Base-by-base conservation (phyloP, 2,113 vertebrate species). In the Calonectris borealis region DNA sequence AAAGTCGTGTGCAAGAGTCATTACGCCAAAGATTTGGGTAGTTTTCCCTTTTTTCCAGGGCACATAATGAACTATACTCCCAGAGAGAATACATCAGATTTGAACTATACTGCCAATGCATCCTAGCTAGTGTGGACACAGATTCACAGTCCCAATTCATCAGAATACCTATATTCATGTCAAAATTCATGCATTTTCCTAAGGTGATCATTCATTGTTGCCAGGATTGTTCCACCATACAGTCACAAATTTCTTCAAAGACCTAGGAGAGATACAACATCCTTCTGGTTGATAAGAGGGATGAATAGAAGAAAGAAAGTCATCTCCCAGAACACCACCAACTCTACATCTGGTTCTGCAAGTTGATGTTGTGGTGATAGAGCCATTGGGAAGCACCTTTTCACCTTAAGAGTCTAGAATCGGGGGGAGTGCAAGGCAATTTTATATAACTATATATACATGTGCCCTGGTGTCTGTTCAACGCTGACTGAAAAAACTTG, bases 321-420 rank as follows among this genome's bases (percentile, higher is more conserved):
- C 2, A 34, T 42, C 12, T 62, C 24, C 22, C 44, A 60, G 22
- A 76, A 31, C 11, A 65, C 4, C 31, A 72, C 11, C 18, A 44
- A 11, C 3, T 64, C 42, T 58, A 5, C 7, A 31, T 54, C 22
- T 46, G 11, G 7, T 88, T 61, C 46, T 84, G 8, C 0, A 3
- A 66, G 32, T 27, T 65, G 7, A 11, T n/a, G 12, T 42, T 62
- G 32, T 81, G 10, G 1, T 81, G 27, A 34, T 7, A 73, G 25
- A 51, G 12, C 4, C 18, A 6, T 18, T 65, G 51, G 21, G n/a
- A 77, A 79, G 7, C 0, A 0, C 6, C 7, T 87, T 77, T 76
- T 83, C 17, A 51, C 9, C 7, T 81, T 36, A 46, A 31, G 20
- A 71, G 24, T 55, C 25, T 61, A 40, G 15, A 61, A 76, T 0